Percentiles rank a stretch among this genome's conserved stretches.
These are phyloP conservation scores for Ahaetulla prasina DNA, from an alignment of 2,113 vertebrate species.

Conservation along the genomic window DNA sequence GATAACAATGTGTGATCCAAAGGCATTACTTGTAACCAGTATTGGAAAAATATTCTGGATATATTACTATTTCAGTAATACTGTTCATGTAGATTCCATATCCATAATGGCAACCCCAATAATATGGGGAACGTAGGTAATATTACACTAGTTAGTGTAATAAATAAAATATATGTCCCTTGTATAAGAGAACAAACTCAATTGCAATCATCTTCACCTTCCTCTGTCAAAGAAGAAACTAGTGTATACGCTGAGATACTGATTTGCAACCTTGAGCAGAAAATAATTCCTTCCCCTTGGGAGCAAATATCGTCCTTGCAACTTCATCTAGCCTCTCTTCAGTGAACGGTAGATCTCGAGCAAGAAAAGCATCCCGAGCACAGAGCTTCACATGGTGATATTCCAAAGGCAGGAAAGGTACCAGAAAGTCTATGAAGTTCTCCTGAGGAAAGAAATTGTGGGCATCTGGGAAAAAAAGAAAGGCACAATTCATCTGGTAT, in stretches of 20 bases:
- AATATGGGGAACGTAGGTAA: not conserved
- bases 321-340: slow-evolving; percentile 80
- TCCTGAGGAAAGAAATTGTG: slow-evolving; percentile 79
- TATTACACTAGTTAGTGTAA: not conserved
- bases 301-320: slow-evolving; percentile 86
- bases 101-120: not conserved
- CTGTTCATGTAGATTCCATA: not conserved
- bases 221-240: slow-evolving; percentile 78
- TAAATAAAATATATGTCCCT: not conserved
- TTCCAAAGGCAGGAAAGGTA: slow-evolving; percentile 93
- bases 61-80: not conserved
- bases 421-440: slow-evolving; percentile 83
- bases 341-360: slow-evolving; percentile 72
- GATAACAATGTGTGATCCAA: not conserved
- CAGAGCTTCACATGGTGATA: slow-evolving; percentile 86
- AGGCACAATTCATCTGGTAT: not conserved
- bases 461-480: slow-evolving; percentile 59
- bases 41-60: not conserved
- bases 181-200: not conserved
- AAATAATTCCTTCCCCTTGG: slow-evolving; percentile 87
- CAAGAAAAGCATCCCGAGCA: slow-evolving; percentile 76
- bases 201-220: not conserved
- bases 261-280: slow-evolving; percentile 95
- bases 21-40: not conserved
- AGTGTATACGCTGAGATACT: slow-evolving; percentile 88